These are phyloP conservation scores for Sminthurides aquaticus DNA, from an alignment of 2,888 invertebrate species.

Conservation along the genomic window DNA sequence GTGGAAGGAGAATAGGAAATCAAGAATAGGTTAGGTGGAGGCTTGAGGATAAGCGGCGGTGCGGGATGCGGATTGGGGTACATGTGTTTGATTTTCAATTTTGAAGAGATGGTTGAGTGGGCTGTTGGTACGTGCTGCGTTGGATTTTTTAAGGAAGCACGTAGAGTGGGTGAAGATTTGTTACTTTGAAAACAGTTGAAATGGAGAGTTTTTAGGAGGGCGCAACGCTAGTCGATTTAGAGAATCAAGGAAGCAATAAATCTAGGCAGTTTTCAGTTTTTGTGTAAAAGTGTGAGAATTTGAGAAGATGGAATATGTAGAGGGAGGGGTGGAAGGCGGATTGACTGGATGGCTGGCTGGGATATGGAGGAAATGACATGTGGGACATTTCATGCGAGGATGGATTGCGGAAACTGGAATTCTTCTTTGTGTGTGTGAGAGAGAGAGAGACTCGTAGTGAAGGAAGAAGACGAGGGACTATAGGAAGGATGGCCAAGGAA, in stretches of 20 bases:
- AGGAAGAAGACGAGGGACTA: too few species aligned
- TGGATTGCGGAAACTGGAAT: neutral
- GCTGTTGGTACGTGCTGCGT: too few species aligned
- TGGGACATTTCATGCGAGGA: neutral
- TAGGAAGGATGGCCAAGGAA: too few species aligned
- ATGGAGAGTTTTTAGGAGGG: too few species aligned
- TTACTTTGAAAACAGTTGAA: too few species aligned
- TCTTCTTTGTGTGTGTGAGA: too few species aligned
- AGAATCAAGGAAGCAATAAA: neutral
- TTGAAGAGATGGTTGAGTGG: neutral
- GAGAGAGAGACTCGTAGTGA: too few species aligned
- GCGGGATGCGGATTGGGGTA: neutral
- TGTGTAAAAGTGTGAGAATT: neutral
- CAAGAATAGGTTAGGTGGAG: neutral
- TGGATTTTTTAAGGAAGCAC: too few species aligned
- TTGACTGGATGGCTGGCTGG: neutral
- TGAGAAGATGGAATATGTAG: neutral
- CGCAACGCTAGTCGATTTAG: neutral
- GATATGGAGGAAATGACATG: neutral
- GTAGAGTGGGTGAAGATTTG: too few species aligned
- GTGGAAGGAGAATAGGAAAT: neutral
- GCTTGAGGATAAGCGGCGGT: neutral
- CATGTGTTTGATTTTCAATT: constrained; percentile 1
- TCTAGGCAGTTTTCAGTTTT: neutral
- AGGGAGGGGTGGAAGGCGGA: neutral